phyloP scores from a whole-genome alignment of 2,888 invertebrate genomes.

The Phalera bucephala region DNA sequence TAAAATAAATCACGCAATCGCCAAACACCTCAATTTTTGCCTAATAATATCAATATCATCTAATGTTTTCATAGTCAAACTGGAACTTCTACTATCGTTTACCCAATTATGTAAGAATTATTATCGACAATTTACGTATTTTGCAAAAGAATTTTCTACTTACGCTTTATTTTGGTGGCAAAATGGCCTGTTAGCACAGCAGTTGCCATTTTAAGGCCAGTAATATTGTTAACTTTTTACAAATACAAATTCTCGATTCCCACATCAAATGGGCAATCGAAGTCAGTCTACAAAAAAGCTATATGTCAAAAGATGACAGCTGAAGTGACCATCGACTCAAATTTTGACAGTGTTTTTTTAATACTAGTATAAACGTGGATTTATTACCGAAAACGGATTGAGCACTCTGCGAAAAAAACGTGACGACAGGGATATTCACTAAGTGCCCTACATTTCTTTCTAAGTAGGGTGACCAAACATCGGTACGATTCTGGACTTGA shows the following conservation, averaged over 20 bases:
- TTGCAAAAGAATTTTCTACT: constrained; percentile 32
- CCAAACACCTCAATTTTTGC: neutral
- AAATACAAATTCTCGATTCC: constrained; percentile 12
- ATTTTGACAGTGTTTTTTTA: too few relatives aligned
- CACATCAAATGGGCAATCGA: constrained; percentile 19
- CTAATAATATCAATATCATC: constrained; percentile 4
- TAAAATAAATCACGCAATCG: neutral
- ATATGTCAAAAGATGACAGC: neutral
- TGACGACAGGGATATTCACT: too few relatives aligned
- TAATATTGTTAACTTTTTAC: constrained; percentile 14
- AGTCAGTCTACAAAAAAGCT: constrained; percentile 2
- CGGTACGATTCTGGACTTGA: too few relatives aligned
- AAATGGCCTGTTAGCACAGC: constrained; percentile 63
- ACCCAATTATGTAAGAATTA: constrained; percentile 61
- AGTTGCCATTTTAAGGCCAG: constrained; percentile 69
- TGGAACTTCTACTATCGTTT: constrained; percentile 3
- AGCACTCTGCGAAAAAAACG: too few relatives aligned
- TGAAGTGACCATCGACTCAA: too few relatives aligned
- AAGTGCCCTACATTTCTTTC: too few relatives aligned
- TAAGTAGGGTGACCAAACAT: too few relatives aligned
- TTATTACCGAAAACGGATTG: too few relatives aligned
- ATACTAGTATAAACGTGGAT: too few relatives aligned
- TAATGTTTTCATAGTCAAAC: constrained; percentile 8
- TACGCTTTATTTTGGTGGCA: constrained; percentile 63
- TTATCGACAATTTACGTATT: constrained; percentile 14